These are phyloP conservation scores for Coracias cyanogaster DNA, from an alignment of 2,797 vertebrate genomes.

Conservation along the genomic window DNA sequence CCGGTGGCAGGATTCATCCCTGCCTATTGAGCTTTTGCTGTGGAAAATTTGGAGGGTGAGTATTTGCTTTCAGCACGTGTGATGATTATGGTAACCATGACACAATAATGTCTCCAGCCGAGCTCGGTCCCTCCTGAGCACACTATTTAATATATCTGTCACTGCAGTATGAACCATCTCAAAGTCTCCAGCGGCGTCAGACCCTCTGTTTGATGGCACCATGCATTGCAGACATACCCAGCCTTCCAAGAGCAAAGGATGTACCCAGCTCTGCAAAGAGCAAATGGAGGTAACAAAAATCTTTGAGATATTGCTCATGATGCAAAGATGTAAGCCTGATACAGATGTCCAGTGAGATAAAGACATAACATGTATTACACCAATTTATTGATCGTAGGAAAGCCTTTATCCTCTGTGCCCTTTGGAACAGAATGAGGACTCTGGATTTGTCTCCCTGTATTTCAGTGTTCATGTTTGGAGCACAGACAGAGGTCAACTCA, in stretches of 20 bases:
- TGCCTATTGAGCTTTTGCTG: background rate
- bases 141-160: background rate
- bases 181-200: rapidly evolving
- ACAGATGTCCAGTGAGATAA: background rate
- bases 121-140: background rate
- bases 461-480: background rate
- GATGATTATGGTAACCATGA: background rate
- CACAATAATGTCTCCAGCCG: background rate
- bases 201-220: background rate
- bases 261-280: background rate
- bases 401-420: background rate
- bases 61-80: background rate
- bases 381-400: background rate
- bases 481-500: background rate
- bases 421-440: background rate
- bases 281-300: background rate
- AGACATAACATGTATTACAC: background rate
- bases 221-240: background rate
- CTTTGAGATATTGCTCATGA: background rate
- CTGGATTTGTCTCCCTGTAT: background rate
- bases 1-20: background rate
- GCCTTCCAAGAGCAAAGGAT: no score
- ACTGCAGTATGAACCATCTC: background rate
- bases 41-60: background rate
- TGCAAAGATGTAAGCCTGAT: background rate